Evolutionary conservation across 92 coral and sea anemone genomes (phyloP), one percentile per base, ranked within the genome.

Genomic region (Heliopora coerulea): DNA sequence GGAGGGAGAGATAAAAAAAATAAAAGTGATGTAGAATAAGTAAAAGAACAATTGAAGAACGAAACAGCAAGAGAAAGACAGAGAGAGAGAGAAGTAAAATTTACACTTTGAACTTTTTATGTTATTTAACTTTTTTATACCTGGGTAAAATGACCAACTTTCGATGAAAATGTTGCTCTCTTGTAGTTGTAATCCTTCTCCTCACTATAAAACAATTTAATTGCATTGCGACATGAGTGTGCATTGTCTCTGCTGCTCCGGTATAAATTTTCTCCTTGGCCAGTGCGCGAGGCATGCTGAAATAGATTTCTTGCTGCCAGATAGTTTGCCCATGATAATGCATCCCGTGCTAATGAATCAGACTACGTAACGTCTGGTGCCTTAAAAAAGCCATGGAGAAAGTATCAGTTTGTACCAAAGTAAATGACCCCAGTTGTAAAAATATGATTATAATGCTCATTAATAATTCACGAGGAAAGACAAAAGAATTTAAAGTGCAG

Each of bases 121-220:
- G n/a, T n/a, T n/a, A n/a, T n/a, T n/a, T n/a, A n/a, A n/a, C n/a
- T n/a, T n/a, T n/a, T n/a, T 25, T 12, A 34, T 77, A 91, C 97
- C 96, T 91, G 97, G 4, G 97, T 89, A 61, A 91, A 91, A 67
- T 90, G 91, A 26, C 91, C 90, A 41, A 96, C 83, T 4, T 67
- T 54, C 66, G 34, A 13, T 4, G 83, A 49, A 62, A 82, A 85
- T 40, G 86, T 86, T 40, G 96, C 91, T 10, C 61, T 83, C 68
- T 52, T 46, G 65, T 58, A 91, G 23, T 87, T 79, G 35, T 91
- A 91, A 59, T 84, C 59, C 27, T 67, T 83, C 20, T 80, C 65
- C 52, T 89, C 97, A 57, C 74, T 84, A 61, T 91, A 87, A 68
- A 91, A 91, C 18, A 84, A 88, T 32, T 63, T 49, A 0, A 87